A percentile compares a stretch with the other conserved stretches of the same genome.
Evolutionary conservation across 2,888 invertebrate species (phyloP).

Genomic region (Agrotis exclamationis): DNA sequence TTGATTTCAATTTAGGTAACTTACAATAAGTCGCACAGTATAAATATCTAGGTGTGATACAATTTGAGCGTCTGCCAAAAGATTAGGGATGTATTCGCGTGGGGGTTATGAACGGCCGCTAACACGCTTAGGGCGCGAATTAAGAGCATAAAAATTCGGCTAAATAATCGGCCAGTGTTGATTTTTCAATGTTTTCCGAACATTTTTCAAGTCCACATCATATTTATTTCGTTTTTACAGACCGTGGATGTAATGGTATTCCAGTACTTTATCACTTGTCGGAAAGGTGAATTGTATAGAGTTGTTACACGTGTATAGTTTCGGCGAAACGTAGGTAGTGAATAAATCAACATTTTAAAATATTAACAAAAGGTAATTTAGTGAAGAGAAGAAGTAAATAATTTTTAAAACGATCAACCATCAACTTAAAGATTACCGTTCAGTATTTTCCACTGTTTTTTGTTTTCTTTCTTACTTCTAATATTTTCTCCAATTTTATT

Average conservation of each 20-base stretch:
- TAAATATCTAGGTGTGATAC: conserved; percentile 80
- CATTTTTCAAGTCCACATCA: conserved; percentile 46
- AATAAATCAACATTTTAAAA: conserved; percentile 9
- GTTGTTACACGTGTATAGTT: conserved; percentile 25
- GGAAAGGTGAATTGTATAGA: conserved; percentile 30
- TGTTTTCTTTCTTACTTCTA: too few species aligned
- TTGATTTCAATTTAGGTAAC: background rate
- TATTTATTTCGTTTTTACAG: conserved; percentile 52
- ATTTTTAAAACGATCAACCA: too few species aligned
- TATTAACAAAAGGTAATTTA: conserved; percentile 6
- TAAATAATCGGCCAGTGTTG: conserved; percentile 64
- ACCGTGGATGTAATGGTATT: conserved; percentile 34
- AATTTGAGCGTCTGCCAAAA: conserved; percentile 84
- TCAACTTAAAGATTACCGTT: too few species aligned
- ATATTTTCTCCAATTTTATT: too few species aligned
- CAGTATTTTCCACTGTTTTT: too few species aligned
- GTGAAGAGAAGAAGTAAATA: background rate
- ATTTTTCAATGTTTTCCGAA: conserved; percentile 62
- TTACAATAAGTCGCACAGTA: conserved; percentile 60
- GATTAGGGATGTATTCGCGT: conserved; percentile 81
- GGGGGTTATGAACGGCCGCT: conserved; percentile 80
- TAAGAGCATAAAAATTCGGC: conserved; percentile 53
- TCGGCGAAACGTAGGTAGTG: background rate
- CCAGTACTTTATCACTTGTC: conserved; percentile 51
- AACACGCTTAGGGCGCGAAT: conserved; percentile 73